Evolutionary conservation across 2,888 invertebrate species (phyloP).

Genomic region (Drosophila koepferae): DNA sequence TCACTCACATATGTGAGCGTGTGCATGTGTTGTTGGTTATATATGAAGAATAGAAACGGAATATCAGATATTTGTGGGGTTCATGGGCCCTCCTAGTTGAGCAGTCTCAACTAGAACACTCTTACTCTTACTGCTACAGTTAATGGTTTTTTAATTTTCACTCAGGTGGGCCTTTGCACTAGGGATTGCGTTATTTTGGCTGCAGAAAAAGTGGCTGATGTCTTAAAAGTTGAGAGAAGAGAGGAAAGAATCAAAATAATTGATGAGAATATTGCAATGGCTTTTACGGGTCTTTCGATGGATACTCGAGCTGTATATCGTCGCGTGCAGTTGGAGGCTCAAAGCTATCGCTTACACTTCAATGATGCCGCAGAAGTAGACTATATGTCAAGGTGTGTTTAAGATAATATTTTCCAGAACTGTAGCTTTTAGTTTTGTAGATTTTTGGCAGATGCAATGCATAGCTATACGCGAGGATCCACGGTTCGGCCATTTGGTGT

Average conservation of each 20-base stretch:
- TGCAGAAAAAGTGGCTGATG: slow-evolving; percentile 98
- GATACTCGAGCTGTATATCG: slow-evolving; percentile 98
- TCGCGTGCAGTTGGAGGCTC: slow-evolving; percentile 98
- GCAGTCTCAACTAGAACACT: too few species aligned
- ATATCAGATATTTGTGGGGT: too few species aligned
- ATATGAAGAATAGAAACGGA: too few species aligned
- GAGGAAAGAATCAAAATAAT: slow-evolving; percentile 97
- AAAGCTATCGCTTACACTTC: slow-evolving; percentile 97
- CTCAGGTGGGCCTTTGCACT: too few species aligned
- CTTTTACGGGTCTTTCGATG: slow-evolving; percentile 98
- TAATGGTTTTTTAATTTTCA: too few species aligned
- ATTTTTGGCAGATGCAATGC: slow-evolving; percentile 90
- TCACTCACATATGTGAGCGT: too few species aligned
- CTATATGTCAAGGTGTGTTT: slow-evolving; percentile 90
- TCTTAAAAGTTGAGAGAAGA: slow-evolving; percentile 98
- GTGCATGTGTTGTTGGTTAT: too few species aligned
- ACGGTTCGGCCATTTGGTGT: slow-evolving; percentile 97
- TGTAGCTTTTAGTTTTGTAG: slow-evolving; percentile 18
- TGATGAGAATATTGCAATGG: slow-evolving; percentile 99
- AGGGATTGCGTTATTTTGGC: too few species aligned
- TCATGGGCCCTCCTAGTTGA: too few species aligned
- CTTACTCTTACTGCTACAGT: too few species aligned
- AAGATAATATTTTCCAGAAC: neutral
- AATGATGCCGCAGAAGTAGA: slow-evolving; percentile 99
- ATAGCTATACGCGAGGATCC: slow-evolving; percentile 94